A percentile compares a stretch with the other conserved stretches of the same genome.
Conservation (phyloP, 53 echinoderm and acorn worm species). For the Apostichopus leukothele region DNA sequence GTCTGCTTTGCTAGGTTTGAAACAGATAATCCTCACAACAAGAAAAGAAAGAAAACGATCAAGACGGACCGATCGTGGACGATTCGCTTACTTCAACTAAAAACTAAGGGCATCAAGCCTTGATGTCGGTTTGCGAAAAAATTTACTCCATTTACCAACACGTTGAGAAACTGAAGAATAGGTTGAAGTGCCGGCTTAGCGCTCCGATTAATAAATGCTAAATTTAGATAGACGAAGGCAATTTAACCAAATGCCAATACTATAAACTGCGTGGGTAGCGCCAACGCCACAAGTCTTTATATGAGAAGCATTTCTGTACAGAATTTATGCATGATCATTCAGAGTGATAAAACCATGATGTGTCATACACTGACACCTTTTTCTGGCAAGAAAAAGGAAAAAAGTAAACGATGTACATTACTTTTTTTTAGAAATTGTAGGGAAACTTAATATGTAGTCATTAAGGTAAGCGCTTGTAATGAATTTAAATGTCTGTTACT, state of each 20-base stretch:
- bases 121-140: slow-evolving; percentile 22
- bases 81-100: neutral
- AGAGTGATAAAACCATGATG: neutral
- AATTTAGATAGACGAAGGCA: slow-evolving; percentile 34
- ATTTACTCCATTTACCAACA: slow-evolving; percentile 42
- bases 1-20: neutral
- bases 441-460: no score
- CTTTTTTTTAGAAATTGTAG: neutral
- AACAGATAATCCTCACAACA: slow-evolving; percentile 15
- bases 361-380: neutral
- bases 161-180: slow-evolving; percentile 32
- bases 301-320: neutral
- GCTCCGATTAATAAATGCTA: slow-evolving; percentile 40
- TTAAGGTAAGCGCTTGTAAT: no score
- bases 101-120: slow-evolving; percentile 26
- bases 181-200: slow-evolving; percentile 28
- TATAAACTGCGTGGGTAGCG: slow-evolving; percentile 27
- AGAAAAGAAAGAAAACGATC: slow-evolving; percentile 14
- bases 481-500: no score
- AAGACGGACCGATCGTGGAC: neutral
- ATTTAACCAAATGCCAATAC: slow-evolving; percentile 34
- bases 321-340: slow-evolving; percentile 10
- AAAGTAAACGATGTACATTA: neutral
- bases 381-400: neutral
- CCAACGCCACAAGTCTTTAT: slow-evolving; percentile 22